phyloP scores from a whole-genome alignment of 2,113 vertebrate genomes.

The Anhinga rufa region DNA sequence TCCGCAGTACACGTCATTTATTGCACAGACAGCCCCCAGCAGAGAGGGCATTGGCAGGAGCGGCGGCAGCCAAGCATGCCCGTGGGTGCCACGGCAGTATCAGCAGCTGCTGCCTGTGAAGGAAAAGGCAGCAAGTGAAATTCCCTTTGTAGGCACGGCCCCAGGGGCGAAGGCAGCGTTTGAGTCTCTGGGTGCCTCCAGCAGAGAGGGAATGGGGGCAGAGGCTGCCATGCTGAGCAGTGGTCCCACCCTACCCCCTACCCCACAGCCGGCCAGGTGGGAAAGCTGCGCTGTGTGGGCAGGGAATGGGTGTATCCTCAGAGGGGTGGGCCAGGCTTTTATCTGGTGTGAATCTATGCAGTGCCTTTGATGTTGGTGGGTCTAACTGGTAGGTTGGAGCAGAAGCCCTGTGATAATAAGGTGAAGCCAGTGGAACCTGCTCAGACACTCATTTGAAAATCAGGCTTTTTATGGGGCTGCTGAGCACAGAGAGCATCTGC shows the following conservation, averaged over 20 bases:
- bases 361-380: constrained; percentile 12
- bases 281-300: background rate
- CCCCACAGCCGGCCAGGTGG: background rate
- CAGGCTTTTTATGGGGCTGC: background rate
- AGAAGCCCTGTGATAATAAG: background rate
- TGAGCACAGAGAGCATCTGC: background rate
- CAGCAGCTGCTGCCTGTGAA: background rate
- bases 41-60: background rate
- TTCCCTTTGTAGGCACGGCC: background rate
- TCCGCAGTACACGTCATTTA: background rate
- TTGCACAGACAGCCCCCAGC: too few relatives aligned
- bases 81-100: background rate
- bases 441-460: constrained; percentile 19
- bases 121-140: background rate
- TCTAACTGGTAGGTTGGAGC: background rate
- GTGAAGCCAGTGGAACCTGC: constrained; percentile 53
- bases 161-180: background rate
- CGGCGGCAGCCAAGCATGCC: background rate
- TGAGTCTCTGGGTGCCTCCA: background rate
- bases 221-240: background rate
- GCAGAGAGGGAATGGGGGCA: background rate
- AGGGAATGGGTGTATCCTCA: constrained; percentile 7
- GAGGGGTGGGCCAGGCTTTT: background rate
- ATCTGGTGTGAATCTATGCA: background rate
- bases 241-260: background rate